Evolutionary conservation across 2,797 vertebrate species (phyloP), one percentile per base, ranked within the genome.

Genomic region (Anguilla marmorata): DNA sequence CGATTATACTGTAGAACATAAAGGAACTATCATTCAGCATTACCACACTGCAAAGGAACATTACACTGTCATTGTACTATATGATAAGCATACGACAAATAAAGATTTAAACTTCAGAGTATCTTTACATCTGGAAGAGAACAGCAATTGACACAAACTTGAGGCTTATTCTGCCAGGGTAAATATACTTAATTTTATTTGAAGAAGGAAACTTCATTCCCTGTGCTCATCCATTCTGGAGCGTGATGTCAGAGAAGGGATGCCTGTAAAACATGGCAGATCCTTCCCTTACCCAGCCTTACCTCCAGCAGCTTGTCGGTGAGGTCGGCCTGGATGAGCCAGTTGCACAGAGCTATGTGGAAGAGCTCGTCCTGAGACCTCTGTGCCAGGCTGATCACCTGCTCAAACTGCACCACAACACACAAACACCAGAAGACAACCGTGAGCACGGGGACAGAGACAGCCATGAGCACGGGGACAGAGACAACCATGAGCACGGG

Each of bases 321-420:
- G 89, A 99, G 96, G 90, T 99, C 99, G 0, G 96, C 98, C 93
- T 98, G 98, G 91, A 99, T 98, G 86, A 99, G 95, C 98, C 98
- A 99, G 92, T 99, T 98, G 94, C 98, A 99, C 86, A 99, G 96
- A 5, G 98, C 98, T 84, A 99, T 99, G 94, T 98, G 98, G 90
- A 99, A 99, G 82, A 99, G 96, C 90, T 99, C 98, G 88, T 99
- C 99, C 87, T 97, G 97, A 63, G 98, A 99, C 88, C 96, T 96
- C 91, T 99, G 98, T 86, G 98, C 97, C 90, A 99, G 89, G 86
- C 96, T 97, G 0, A 99, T 95, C 95, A 99, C 98, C 94, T 99
- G 97, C 93, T 99, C 98, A 96, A 98, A 99, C 98, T 99, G 88
- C 88, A 90, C 3, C 37, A 88, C 2, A 85, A 7, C 33, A 60